phyloP scores from a whole-genome alignment of 2,797 vertebrate species.

The Anableps anableps region DNA sequence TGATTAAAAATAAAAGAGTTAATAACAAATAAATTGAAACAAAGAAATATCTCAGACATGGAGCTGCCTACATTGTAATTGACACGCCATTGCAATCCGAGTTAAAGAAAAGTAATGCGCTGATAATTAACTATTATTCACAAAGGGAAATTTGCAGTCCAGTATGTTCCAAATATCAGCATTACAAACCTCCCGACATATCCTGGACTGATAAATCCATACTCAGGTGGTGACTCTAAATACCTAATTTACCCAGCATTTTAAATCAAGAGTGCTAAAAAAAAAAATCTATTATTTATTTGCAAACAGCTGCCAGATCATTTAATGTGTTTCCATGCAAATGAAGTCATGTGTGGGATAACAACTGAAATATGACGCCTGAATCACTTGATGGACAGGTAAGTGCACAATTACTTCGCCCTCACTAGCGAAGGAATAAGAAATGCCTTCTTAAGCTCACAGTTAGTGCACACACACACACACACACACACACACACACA shows the following conservation, averaged over 20 bases:
- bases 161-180: constrained; percentile 9
- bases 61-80: neutral
- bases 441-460: constrained; percentile 43
- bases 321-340: constrained; percentile 76
- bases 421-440: constrained; percentile 46
- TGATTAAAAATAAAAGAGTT: neutral
- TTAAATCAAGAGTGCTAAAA: constrained; percentile 26
- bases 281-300: constrained; percentile 50
- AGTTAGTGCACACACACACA: constrained; percentile 35
- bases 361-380: constrained; percentile 56
- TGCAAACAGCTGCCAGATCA: constrained; percentile 60
- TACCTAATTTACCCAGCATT: constrained; percentile 44
- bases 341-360: constrained; percentile 65
- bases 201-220: constrained; percentile 25
- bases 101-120: neutral
- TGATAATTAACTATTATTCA: constrained; percentile 48
- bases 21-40: neutral
- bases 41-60: neutral
- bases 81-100: neutral
- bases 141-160: constrained; percentile 38
- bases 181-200: constrained; percentile 36
- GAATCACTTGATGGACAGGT: constrained; percentile 67
- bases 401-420: constrained; percentile 60
- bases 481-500: constrained; percentile 27
- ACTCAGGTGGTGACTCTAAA: constrained; percentile 39